These are phyloP conservation scores for Himantopus leucocephalus DNA, from an alignment of 2,113 vertebrate genomes.

Conservation along the genomic window DNA sequence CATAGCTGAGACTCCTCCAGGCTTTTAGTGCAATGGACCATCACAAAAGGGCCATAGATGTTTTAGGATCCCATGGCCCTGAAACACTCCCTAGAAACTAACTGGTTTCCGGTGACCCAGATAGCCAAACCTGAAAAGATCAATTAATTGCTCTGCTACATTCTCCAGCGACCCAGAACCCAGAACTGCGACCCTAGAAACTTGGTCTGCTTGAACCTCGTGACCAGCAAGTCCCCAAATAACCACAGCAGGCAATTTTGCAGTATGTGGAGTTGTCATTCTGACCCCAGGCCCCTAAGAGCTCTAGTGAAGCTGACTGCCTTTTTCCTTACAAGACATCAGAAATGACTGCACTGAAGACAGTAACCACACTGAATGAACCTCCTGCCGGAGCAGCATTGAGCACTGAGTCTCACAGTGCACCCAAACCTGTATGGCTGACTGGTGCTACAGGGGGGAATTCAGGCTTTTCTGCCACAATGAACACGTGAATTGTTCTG, in stretches of 20 bases:
- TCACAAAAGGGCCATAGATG: background rate
- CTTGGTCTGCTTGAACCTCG: background rate
- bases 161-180: background rate
- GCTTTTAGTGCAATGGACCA: background rate
- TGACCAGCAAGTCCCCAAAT: rapidly evolving
- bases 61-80: background rate
- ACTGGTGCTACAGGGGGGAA: background rate
- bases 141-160: background rate
- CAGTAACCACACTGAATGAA: background rate
- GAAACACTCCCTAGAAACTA: background rate
- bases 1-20: background rate
- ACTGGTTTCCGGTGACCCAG: background rate
- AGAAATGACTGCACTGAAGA: background rate
- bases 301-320: background rate
- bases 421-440: rapidly evolving
- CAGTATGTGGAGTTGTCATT: background rate
- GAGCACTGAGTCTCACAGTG: rapidly evolving
- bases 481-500: background rate
- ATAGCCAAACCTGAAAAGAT: background rate
- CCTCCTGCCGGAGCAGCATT: background rate
- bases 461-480: background rate
- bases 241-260: background rate
- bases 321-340: background rate
- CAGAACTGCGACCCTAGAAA: background rate
- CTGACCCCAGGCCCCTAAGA: background rate